Base-by-base conservation (phyloP, 2,888 invertebrate species). In the Noctua janthe region DNA sequence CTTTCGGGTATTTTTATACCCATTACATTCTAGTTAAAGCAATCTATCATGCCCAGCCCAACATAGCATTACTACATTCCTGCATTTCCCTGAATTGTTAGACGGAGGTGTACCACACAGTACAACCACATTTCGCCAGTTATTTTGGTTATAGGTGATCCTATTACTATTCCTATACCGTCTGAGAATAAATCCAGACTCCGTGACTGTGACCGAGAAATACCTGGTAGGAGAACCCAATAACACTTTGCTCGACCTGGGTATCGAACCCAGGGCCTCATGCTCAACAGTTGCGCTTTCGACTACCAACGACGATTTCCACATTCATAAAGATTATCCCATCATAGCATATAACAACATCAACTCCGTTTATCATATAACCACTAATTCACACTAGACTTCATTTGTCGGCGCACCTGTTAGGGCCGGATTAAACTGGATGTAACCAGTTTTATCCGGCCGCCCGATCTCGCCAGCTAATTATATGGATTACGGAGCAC, bases 401-500 rank as follows among this genome's bases (percentile, higher is more conserved):
- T 70, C 73, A 76, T 86, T 87, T 85, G 75, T 80, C 72, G 47
- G 76, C 69, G 74, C 80, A 88, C 89, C 81, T 86, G 87, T 90
- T 91, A 86, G 78, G 75, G 62, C 83, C 73, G 81, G 89, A 87
- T 90, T 84, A 81, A 82, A 77, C 82, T 78, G 85, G 83, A 85
- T 79, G 67, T 80, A 83, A 82, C 84, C 80, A 82, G 84, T 83
- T 82, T 83, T 87, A 90, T 90, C 90, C 80, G 67, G 76, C 67
- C 54, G 81, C 67, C 77, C 80, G 80, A 84, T 84, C 81, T 83
- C 81, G 75, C 77, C 80, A 85, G 83, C 89, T 90, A 89, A 90
- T 91, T 90, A 90, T 80, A 80, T 78, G 87, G 87, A 89, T 91
- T 89, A 90, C 72, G 39, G 73, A 35, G 75, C 70, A 59, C 78